Evolutionary conservation across 2,797 vertebrate species (phyloP), one percentile per base, ranked within the genome.

Genomic region (Falco columbarius): DNA sequence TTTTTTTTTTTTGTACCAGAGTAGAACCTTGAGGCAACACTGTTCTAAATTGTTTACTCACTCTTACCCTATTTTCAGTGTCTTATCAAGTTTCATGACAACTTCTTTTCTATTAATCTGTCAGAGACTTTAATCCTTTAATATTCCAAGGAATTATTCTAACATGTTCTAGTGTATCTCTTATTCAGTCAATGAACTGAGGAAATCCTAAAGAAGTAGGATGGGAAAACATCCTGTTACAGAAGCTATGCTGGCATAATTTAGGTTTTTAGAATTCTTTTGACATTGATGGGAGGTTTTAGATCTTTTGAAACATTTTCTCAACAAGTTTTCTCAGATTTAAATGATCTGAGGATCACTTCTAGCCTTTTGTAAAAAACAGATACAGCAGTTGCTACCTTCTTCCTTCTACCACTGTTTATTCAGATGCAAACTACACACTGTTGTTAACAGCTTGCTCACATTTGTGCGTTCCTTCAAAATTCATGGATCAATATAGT

Each of bases 41-140:
- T 66, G 16, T 3, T 88, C 42, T 84, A 62, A 94, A 96, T 55
- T 93, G 75, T 83, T 91, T 91, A 85, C 67, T 91, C 85, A 90
- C 73, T 74, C 36, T 71, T 86, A 72, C 27, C 10, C 62, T 70
- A 54, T 47, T 73, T 91, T 67, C 83, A 67, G 34, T 44, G 54
- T 71, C 72, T 93, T 95, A 95, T 92, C 91, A 42, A 65, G 22
- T 79, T 94, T 83, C 58, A 40, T 15, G 72, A 51, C 76, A 84
- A 59, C 7, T 92, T 56, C 24, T 77, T 91, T 88, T 74, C 63
- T 91, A 84, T 73, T 90, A 77, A 88, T 68, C 87, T 94, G n/a
- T n/a, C 73, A 91, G 34, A 85, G 23, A 81, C 58, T 88, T 81
- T 90, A 86, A 94, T 80, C 74, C 93, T 95, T 79, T 86, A 75